Evolutionary conservation across 2,113 vertebrate species (phyloP).

Genomic region (Ammodytes dubius): DNA sequence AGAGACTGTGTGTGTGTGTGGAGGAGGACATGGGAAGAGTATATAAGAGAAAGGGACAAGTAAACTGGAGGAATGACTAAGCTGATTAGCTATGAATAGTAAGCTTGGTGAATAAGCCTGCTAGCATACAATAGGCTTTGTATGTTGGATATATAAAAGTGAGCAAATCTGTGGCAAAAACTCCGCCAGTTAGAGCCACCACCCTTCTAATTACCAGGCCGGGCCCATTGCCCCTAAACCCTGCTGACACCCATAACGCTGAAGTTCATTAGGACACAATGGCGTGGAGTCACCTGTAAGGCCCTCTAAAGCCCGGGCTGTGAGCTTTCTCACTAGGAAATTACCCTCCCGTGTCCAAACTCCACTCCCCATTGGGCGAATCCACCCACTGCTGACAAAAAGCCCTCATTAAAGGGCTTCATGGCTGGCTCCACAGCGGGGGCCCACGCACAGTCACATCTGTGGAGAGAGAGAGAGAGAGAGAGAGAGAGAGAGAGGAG

Average conservation of each 20-base stretch:
- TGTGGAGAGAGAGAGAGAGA: slow-evolving; percentile 31
- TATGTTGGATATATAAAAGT: slow-evolving; percentile 62
- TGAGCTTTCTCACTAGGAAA: slow-evolving; percentile 60
- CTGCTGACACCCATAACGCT: slow-evolving; percentile 55
- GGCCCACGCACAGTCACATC: slow-evolving; percentile 76
- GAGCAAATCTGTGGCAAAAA: slow-evolving; percentile 57
- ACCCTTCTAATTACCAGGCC: slow-evolving; percentile 52
- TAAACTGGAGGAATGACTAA: slow-evolving; percentile 75
- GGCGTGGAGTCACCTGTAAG: slow-evolving; percentile 71
- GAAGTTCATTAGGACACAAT: slow-evolving; percentile 68
- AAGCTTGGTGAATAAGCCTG: slow-evolving; percentile 67
- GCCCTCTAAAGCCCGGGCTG: slow-evolving; percentile 59
- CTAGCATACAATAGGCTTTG: slow-evolving; percentile 71
- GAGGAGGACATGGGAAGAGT: slow-evolving; percentile 44
- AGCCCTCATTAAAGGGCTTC: slow-evolving; percentile 78
- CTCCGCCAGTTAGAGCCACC: slow-evolving; percentile 49
- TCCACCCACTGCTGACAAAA: slow-evolving; percentile 80
- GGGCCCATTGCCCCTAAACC: slow-evolving; percentile 52
- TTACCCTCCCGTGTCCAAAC: slow-evolving; percentile 63
- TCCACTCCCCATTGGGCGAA: slow-evolving; percentile 63
- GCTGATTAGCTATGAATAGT: slow-evolving; percentile 77
- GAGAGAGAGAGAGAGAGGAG: too few species aligned
- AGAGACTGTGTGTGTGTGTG: background rate
- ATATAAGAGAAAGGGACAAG: slow-evolving; percentile 50
- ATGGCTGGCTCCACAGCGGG: slow-evolving; percentile 74